Evolutionary conservation across 1,140 invertebrate species (phyloP).

Genomic region (Sminthurinus signatus): DNA sequence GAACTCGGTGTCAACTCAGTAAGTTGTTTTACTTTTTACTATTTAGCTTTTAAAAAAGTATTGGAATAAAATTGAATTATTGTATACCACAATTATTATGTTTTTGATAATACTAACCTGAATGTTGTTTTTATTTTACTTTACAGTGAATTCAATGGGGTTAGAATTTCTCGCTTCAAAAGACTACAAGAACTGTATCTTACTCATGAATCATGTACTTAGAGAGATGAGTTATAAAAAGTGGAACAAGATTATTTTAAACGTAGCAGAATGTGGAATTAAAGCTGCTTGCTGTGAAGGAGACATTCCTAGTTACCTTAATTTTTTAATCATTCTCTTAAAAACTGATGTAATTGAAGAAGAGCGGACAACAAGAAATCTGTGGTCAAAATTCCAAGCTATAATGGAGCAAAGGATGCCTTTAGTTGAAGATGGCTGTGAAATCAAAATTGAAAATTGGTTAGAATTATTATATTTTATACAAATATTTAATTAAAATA

Average conservation of each 20-base stretch:
- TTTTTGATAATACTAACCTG: background rate
- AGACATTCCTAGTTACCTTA: constrained; percentile 31
- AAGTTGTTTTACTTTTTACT: constrained; percentile 6
- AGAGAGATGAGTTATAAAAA: constrained; percentile 35
- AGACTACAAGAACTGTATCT: constrained; percentile 32
- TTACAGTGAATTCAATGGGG: constrained; percentile 38
- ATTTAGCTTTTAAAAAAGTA: background rate
- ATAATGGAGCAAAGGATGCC: constrained; percentile 26
- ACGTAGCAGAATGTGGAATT: constrained; percentile 27
- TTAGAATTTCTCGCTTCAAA: constrained; percentile 24
- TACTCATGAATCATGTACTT: constrained; percentile 38
- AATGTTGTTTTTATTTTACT: constrained; percentile 3
- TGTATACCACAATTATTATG: background rate
- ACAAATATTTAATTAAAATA: too few species aligned
- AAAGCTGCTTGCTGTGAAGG: constrained; percentile 26
- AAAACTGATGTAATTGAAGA: constrained; percentile 27
- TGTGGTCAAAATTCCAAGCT: constrained; percentile 28
- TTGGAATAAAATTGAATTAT: background rate
- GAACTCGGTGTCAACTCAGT: constrained; percentile 37
- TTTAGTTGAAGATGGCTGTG: constrained; percentile 16
- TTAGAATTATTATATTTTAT: too few species aligned
- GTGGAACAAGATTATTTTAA: constrained; percentile 25
- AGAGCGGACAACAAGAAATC: background rate
- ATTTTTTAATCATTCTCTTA: constrained; percentile 34
- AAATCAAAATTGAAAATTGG: constrained; percentile 17